Percentiles rank a stretch among this genome's conserved stretches.
Evolutionary conservation across 64 coral and sea anemone species (phyloP).

Genomic region (Pocillopora damicornis): DNA sequence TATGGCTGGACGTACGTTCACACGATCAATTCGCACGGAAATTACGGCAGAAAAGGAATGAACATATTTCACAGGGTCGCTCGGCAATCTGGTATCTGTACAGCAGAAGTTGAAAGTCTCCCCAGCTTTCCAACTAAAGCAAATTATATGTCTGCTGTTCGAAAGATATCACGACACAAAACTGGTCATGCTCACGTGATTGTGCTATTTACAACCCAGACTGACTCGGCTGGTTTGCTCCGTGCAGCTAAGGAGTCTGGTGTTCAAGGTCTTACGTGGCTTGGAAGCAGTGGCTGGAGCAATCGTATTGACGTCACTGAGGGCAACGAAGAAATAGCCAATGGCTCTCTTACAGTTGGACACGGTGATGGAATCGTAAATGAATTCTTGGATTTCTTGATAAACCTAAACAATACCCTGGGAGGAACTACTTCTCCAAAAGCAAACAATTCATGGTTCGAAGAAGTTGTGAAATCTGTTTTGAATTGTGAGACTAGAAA

Average conservation of each 20-base stretch:
- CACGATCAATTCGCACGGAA: conserved; percentile 75
- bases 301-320: conserved; percentile 78
- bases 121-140: conserved; percentile 39
- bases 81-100: conserved; percentile 60
- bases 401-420: not conserved
- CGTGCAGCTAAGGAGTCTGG: conserved; percentile 49
- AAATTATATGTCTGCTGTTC: conserved; percentile 50
- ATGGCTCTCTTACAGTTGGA: conserved; percentile 81
- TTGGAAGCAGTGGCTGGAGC: conserved; percentile 95
- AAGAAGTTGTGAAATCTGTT: conserved; percentile 54
- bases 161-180: conserved; percentile 16
- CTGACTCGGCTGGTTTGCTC: conserved; percentile 72
- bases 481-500: conserved; percentile 41
- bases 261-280: conserved; percentile 65
- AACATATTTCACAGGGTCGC: conserved; percentile 41
- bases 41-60: conserved; percentile 86
- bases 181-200: conserved; percentile 46
- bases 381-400: conserved; percentile 66
- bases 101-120: conserved; percentile 45
- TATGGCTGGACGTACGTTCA: conserved; percentile 86
- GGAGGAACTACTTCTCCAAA: not conserved
- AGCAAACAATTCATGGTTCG: conserved; percentile 48
- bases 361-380: conserved; percentile 71
- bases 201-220: conserved; percentile 76
- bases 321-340: conserved; percentile 65